These are phyloP conservation scores for Cryptotis parvus DNA, from an alignment of 2,113 vertebrate species.

Conservation along the genomic window DNA sequence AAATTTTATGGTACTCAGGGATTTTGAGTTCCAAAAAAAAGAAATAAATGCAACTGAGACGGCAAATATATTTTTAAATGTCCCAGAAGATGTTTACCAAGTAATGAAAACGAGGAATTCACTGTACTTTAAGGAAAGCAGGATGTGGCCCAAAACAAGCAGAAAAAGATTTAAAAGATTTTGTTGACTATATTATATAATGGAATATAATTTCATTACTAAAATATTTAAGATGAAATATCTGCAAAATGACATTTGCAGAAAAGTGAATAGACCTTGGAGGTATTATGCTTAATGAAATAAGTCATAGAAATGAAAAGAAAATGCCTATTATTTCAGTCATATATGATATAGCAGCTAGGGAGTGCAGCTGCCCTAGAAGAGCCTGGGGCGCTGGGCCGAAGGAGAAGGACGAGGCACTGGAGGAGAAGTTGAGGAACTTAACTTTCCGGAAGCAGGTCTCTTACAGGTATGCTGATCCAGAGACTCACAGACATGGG, in stretches of 20 bases:
- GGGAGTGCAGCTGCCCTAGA: slow-evolving; percentile 78
- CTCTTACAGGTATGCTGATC: too few relatives aligned
- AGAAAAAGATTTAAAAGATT: too few relatives aligned
- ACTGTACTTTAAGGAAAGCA: neutral
- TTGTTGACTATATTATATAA: too few relatives aligned
- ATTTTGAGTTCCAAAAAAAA: neutral
- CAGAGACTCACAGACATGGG: too few relatives aligned
- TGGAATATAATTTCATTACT: too few relatives aligned
- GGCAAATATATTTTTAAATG: neutral
- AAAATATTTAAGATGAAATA: too few relatives aligned
- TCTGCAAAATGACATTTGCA: too few relatives aligned
- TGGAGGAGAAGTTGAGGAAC: slow-evolving; percentile 92
- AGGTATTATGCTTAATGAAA: too few relatives aligned
- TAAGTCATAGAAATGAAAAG: too few relatives aligned
- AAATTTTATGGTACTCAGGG: neutral
- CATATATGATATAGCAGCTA: neutral
- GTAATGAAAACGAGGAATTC: neutral
- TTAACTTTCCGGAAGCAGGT: slow-evolving; percentile 94
- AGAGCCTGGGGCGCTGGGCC: slow-evolving; percentile 80
- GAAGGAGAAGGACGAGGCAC: slow-evolving; percentile 88
- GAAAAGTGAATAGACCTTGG: too few relatives aligned
- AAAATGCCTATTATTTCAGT: too few relatives aligned
- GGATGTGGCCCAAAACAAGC: neutral
- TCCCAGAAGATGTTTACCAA: slow-evolving; percentile 16
- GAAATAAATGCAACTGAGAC: neutral